Evolutionary conservation across 2,888 invertebrate species (phyloP).

Genomic region (Pammene aurita): DNA sequence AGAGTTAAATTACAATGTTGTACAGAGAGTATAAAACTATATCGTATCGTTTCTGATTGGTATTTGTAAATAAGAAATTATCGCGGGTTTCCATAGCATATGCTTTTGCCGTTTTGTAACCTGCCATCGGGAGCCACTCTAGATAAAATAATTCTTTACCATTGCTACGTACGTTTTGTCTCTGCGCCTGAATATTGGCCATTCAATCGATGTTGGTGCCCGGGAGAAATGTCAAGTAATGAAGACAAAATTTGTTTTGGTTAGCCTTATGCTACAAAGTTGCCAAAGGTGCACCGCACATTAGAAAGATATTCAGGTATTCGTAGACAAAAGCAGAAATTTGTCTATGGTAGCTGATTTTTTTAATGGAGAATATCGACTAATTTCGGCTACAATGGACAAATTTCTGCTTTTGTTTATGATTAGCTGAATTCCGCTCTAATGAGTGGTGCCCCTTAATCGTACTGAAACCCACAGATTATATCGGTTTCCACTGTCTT

Average conservation of each 20-base stretch:
- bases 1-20: slow-evolving; percentile 59
- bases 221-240: slow-evolving; percentile 20
- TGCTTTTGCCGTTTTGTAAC: slow-evolving; percentile 17
- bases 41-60: slow-evolving; percentile 48
- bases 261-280: slow-evolving; percentile 5
- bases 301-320: too few species aligned
- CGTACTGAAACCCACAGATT: too few species aligned
- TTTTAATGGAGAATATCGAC: too few species aligned
- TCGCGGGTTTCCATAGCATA: slow-evolving; percentile 48
- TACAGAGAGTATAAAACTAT: slow-evolving; percentile 68
- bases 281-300: not conserved
- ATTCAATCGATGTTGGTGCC: slow-evolving; percentile 3
- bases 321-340: too few species aligned
- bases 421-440: too few species aligned
- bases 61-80: slow-evolving; percentile 65
- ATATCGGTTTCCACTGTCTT: too few species aligned
- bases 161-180: too few species aligned
- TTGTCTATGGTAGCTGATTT: too few species aligned
- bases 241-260: slow-evolving; percentile 1
- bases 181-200: not conserved
- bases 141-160: not conserved
- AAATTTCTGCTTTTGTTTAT: too few species aligned
- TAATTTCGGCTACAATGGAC: too few species aligned
- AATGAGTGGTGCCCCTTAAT: too few species aligned
- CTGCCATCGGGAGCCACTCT: not conserved